Base-by-base conservation (phyloP, 2,888 invertebrate genomes). In the Iphiclides podalirius region DNA sequence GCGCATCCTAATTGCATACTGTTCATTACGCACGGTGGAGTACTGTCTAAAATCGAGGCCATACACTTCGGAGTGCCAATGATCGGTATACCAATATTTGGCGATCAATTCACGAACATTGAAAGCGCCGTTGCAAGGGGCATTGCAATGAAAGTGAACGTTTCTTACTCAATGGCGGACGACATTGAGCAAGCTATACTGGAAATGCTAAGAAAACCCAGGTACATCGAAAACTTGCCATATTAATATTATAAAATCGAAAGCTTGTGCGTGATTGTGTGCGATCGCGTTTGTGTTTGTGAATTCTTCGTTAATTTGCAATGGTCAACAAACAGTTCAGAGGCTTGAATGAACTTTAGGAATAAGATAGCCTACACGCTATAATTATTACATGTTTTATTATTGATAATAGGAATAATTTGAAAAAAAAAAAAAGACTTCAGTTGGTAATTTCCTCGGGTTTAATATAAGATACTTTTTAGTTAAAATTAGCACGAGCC, bases 1-100 rank as follows among this genome's bases (percentile, higher is more conserved):
- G 79, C 71, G n/a, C 79, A 80, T 50, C 67, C 68, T 1, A 79
- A 78, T 42, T 72, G 72, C 46, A 39, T 64, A 0, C 53, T 80
- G 0, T 79, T 79, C 40, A 70, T 79, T 36, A 70, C 75, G 0
- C 75, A 79, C 6, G 77, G 79, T 1, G 77, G 79, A 15, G 63
- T 70, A 0, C 60, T 79, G 0, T 75, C 79, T 0, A 63, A 67
- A 0, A 76, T 67, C 0, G 80, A 80, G 52, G 54, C 78, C 0
- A 38, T 77, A 8, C 68, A 79, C 43, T 72, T 60, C 26, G 75
- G 70, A 1, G 69, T 74, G 0, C 76, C 80, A 2, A 64, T 72
- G 2, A 70, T 80, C 4, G 80, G 77, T 0, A 67, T 81, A 11
- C 80, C 81, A 0, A 59, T 67, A 0, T 75, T 70, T 43, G 72